Evolutionary conservation across 1,140 invertebrate species (phyloP), one percentile per base, ranked within the genome.

Genomic region (Oscheius sp.): DNA sequence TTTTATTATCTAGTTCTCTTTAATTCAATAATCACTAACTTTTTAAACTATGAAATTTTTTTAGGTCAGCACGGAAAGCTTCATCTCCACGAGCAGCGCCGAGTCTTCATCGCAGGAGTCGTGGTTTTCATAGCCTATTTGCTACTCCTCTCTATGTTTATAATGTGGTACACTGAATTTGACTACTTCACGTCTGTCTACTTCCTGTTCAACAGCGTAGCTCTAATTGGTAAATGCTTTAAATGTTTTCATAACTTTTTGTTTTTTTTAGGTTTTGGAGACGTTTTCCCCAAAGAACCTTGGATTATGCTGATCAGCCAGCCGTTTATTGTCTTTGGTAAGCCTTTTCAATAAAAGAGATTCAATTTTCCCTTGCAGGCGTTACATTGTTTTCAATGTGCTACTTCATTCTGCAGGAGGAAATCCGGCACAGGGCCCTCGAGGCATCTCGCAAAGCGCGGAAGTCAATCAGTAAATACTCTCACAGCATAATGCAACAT

Each of bases 381-480:
- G 81, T 81, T 7, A 76, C 81, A 15, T 78, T 81, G 4, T 81
- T 81, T 62, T 82, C 79, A 13, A 81, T 81, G 80, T 83, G 81
- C 55, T 81, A 83, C 58, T 81, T 81, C 69, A 81, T 83, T 66
- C 66, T 81, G 34, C 80, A 81, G 72, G 80, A 81, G 52, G 79
- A 83, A 63, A 81, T 81, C 49, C 73, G 80, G 29, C 79, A 81
- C 20, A 81, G 62, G 70, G 55, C 45, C 20, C 65, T 65, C 23
- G 66, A 77, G 34, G 62, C 70, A 13, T 80, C 78, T 2, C 74
- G 77, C 23, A 78, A 68, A 65, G 80, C 80, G 13, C 66, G 80
- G 45, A 81, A 80, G 77, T 74, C 67, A 28, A 81, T 81, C 36
- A 77, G 66, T 63, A 82, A 81, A 45, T 81, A 81, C 55, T 81